Conservation (phyloP, 2,797 vertebrate genomes). For the Sebastes iracundus region DNA sequence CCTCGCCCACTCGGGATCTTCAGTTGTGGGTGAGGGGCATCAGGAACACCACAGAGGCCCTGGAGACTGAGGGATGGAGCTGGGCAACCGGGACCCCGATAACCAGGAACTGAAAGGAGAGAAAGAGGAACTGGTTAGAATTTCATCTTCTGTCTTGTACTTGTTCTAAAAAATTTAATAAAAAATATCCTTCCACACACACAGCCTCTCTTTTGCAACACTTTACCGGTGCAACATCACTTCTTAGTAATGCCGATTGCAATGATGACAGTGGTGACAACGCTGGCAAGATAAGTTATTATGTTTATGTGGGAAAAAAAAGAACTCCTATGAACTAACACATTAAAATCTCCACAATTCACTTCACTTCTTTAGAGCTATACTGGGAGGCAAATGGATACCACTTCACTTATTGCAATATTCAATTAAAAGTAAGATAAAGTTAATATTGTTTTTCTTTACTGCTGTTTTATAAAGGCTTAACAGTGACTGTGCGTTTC, state of each 20-base stretch:
- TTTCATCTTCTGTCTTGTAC: background rate
- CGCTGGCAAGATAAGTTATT: background rate
- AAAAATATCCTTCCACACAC: background rate
- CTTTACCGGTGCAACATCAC: no score
- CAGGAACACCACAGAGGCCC: slow-evolving; percentile 99
- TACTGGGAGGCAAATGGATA: background rate
- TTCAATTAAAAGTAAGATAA: background rate
- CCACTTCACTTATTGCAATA: no score
- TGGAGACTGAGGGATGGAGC: slow-evolving; percentile 94
- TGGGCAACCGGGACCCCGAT: slow-evolving; percentile 88
- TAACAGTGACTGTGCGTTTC: background rate
- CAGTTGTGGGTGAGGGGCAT: slow-evolving; percentile 99
- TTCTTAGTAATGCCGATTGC: background rate
- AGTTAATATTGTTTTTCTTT: background rate
- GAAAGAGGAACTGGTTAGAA: slow-evolving; percentile 25
- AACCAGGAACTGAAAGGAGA: slow-evolving; percentile 86
- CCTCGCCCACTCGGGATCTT: slow-evolving; percentile 99
- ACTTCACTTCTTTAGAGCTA: no score
- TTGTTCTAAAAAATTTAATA: background rate
- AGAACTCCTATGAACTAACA: background rate
- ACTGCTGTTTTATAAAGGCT: background rate
- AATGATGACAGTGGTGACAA: background rate
- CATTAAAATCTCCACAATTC: background rate
- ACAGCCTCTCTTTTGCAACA: background rate
- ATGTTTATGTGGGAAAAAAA: background rate